Base-by-base conservation (phyloP, 2,888 invertebrate species). In the Pyrrhia umbra region DNA sequence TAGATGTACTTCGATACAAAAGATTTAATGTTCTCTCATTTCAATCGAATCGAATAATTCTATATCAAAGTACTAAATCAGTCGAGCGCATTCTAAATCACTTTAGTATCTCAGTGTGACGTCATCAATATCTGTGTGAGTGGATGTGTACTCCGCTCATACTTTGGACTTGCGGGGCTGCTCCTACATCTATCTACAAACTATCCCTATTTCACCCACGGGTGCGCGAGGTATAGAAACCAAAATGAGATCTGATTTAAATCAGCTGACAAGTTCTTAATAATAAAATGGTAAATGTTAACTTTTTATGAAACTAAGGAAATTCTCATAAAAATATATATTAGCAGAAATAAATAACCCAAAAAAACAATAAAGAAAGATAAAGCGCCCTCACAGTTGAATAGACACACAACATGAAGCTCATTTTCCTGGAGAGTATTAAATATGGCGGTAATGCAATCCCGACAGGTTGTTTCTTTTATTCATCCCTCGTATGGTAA, bases 401-500 rank as follows among this genome's bases (percentile, higher is more conserved):
- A 47, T 40, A 45, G 67, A 51, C 67, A 55, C 50, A 60, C 52
- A 46, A 60, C 59, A 51, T 51, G 58, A 54, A 76, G 58, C 40
- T 68, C 63, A 50, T 72, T 68, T 45, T 64, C 75, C 57, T 63
- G 42, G 54, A 49, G 60, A 21, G 68, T 68, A 72, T 74, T 72
- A 72, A 72, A 72, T 68, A 72, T 51, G 45, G 50, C 50, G 39
- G 71, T 72, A 72, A 72, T 74, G 71, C 74, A 67, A 67, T 70
- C 46, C 69, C 63, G 71, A 68, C 71, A 43, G 71, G 42, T 71
- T 56, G 59, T 40, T 77, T 68, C 70, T 69, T 69, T 75, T 73
- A 76, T 75, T 76, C 79, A 79, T 62, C 60, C 55, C 75, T 70
- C 76, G 77, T 79, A 68, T 79, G 60, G 67, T 77, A 75, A 79